Percentiles rank a stretch among this genome's conserved stretches.
Evolutionary conservation across 2,797 vertebrate genomes (phyloP).

Genomic region (Galago senegalensis): DNA sequence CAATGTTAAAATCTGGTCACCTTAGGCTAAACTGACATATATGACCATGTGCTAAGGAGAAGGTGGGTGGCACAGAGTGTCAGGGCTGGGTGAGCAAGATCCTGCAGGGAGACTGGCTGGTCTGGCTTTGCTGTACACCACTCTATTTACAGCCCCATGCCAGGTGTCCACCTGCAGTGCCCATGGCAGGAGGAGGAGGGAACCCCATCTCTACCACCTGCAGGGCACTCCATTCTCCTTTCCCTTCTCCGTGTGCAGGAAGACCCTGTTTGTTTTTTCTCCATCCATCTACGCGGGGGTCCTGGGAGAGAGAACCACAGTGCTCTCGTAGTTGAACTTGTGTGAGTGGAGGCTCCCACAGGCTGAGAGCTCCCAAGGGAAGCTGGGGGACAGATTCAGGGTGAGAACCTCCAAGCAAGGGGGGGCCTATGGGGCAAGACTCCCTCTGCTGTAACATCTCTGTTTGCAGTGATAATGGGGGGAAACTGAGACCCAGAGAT

Average conservation of each 20-base stretch:
- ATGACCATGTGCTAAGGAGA: not conserved
- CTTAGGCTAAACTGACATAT: not conserved
- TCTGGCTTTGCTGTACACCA: too few species aligned
- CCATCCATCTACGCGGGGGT: not conserved
- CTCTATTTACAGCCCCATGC: not conserved
- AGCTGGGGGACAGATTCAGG: not conserved
- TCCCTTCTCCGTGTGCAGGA: not conserved
- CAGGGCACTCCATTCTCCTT: not conserved
- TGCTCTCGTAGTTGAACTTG: not conserved
- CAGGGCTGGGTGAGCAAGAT: not conserved
- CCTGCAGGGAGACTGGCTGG: not conserved
- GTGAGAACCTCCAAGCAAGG: not conserved
- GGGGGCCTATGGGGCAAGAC: too few species aligned
- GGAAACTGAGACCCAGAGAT: not conserved
- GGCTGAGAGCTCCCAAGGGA: not conserved
- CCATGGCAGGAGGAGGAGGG: not conserved
- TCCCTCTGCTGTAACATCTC: too few species aligned
- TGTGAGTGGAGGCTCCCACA: too few species aligned
- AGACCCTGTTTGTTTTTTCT: not conserved
- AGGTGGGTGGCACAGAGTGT: not conserved
- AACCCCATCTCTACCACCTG: accelerated
- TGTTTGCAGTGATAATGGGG: not conserved
- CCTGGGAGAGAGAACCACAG: too few species aligned
- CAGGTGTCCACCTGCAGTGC: not conserved
- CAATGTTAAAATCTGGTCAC: too few species aligned